Base-by-base conservation (phyloP, 2,888 invertebrate species). In the Sphecodes monilicornis region DNA sequence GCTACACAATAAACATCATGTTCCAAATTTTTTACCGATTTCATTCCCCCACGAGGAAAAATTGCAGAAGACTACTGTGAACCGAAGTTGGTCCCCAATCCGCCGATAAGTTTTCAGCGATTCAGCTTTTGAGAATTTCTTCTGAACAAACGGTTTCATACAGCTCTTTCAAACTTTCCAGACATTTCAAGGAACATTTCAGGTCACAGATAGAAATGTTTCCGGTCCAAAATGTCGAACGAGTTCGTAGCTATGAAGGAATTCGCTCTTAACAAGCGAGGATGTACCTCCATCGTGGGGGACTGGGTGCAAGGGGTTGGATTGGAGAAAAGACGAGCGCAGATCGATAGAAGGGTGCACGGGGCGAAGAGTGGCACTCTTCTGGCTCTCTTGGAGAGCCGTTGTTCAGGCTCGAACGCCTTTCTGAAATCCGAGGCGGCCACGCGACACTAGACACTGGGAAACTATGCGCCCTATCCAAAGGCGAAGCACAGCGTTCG, bases 401-500 rank as follows among this genome's bases (percentile, higher is more conserved):
- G 64, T 64, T 64, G 64, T 29, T 64, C 64, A 29, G 60, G 60
- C 60, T 60, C 60, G 60, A 60, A 60, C 29, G 64, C 29, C 64
- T 64, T 32, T 32, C 64, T 64, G 64, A 32, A 64, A 64, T 32
- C 29, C 64, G 22, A 64, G 68, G 68, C 69, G n/a, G 43, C 50
- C 70, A 13, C 22, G 54, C 18, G 39, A 29, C 46, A 46, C 29
- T 32, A n/a, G 70, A 41, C 64, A 39, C 50, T 32, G 29, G 29
- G 70, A 57, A 43, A 41, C 64, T 54, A 79, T 66, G 36, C 68
- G n/a, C 22, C 16, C 66, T 76, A 72, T 82, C 72, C 43, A n/a
- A 50, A 50, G 18, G 69, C 64, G 41, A 29, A 73, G 76, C 69
- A 72, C 50, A n/a, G 69, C 72, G 43, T 77, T 82, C 76, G 26